Base-by-base conservation (phyloP, 1,140 invertebrate species). In the Kradibia gibbosae region DNA sequence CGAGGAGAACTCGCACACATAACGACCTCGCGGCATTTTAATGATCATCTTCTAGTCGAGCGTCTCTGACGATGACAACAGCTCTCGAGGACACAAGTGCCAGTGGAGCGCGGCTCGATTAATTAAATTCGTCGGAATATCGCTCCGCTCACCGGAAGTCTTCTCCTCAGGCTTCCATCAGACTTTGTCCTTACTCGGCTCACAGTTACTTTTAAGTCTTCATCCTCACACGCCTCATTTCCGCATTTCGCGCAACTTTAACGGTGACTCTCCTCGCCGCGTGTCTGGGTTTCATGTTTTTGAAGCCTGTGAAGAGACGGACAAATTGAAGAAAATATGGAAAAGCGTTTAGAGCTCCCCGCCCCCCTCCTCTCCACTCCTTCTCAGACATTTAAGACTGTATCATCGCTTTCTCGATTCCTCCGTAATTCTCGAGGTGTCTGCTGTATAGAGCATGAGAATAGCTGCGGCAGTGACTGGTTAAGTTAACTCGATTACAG, bases 1-100 rank as follows among this genome's bases (percentile, higher is more conserved):
- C 70, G 31, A 48, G 42, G 42, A 48, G 71, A 7, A 55, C 55
- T 11, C n/a, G 25, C 22, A 15, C 36, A 36, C 7, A 22, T 70
- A 50, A 53, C 42, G 71, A 53, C 42, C n/a, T n/a, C n/a, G n/a
- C n/a, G n/a, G 71, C 50, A 80, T 72, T 80, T 80, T 80, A 80
- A 80, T 80, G 70, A 80, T 45, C 42, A 31, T 65, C 75, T 65
- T n/a, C 25, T 20, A 11, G 45, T 53, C 42, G 45, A 48, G 45
- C 13, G n/a, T 4, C 70, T 25, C 15, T 17, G 34, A 55, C 22
- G 36, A 62, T 10, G 36, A 62, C 48, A 71, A 50, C 57, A 50
- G 17, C 62, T 74, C 72, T 34, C 45, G 3, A 25, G 25, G 11
- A 28, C n/a, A 71, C 77, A 70, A 72, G 53, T 53, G 55, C 25